Evolutionary conservation across 2,888 invertebrate species (phyloP).

Genomic region (Drosophila austrosaltans): DNA sequence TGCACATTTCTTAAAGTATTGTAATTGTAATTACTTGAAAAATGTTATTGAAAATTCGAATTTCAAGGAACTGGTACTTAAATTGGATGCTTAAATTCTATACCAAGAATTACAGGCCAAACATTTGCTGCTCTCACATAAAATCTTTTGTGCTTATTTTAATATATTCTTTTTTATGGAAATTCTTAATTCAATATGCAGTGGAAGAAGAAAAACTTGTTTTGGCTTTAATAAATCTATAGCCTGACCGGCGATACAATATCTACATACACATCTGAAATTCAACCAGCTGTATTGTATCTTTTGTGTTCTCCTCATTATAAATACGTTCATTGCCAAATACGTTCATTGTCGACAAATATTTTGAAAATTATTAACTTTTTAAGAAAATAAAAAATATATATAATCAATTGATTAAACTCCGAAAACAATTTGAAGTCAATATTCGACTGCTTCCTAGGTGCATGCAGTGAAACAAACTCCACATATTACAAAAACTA

Average conservation of each 20-base stretch:
- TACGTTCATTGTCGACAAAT: background rate
- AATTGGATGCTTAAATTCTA: background rate
- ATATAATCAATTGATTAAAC: too few relatives aligned
- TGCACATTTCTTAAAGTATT: background rate
- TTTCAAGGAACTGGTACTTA: background rate
- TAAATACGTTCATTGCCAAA: background rate
- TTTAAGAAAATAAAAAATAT: too few relatives aligned
- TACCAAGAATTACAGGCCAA: background rate
- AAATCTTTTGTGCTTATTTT: constrained; percentile 15
- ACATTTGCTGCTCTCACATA: background rate
- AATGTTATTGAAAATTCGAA: background rate
- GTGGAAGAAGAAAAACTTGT: constrained; percentile 37
- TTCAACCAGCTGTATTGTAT: background rate
- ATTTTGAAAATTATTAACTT: background rate
- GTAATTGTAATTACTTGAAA: background rate
- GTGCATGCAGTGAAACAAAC: too few relatives aligned
- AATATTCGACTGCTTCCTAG: too few relatives aligned
- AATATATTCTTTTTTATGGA: constrained; percentile 34
- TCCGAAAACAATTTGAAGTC: too few relatives aligned
- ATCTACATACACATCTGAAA: constrained; percentile 4
- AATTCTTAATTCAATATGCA: constrained; percentile 6
- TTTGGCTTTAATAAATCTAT: constrained; percentile 25
- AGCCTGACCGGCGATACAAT: background rate
- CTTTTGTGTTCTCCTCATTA: background rate
- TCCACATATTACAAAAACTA: too few relatives aligned